Evolutionary conservation across 2,113 vertebrate genomes (phyloP).

Genomic region (Albula goreensis): DNA sequence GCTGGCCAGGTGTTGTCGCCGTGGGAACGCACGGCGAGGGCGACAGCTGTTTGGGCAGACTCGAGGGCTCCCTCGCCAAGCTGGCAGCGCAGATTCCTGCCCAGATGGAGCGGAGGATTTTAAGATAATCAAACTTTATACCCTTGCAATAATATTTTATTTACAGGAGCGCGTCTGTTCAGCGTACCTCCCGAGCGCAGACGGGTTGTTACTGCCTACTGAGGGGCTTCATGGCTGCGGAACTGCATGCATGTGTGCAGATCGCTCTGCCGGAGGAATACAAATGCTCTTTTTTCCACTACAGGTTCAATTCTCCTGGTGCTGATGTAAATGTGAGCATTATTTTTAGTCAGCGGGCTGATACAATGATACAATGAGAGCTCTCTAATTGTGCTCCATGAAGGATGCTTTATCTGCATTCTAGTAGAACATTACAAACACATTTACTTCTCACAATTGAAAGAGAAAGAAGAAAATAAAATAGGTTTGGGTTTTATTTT

Average conservation of each 20-base stretch:
- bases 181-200: background rate
- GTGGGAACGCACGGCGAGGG: constrained; percentile 53
- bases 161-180: constrained; percentile 43
- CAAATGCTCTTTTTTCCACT: background rate
- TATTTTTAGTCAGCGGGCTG: background rate
- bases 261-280: constrained; percentile 8
- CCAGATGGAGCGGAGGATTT: constrained; percentile 68
- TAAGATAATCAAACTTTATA: constrained; percentile 56
- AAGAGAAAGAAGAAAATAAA: background rate
- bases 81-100: constrained; percentile 55
- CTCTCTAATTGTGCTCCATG: background rate
- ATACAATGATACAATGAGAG: background rate
- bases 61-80: constrained; percentile 58
- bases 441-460: background rate
- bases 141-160: constrained; percentile 42
- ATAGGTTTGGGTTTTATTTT: background rate
- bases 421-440: background rate
- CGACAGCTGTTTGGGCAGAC: constrained; percentile 71
- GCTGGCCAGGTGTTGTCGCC: constrained; percentile 66
- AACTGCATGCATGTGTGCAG: background rate
- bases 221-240: background rate
- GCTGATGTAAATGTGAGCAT: background rate
- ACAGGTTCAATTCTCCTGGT: background rate
- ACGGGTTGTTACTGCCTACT: background rate
- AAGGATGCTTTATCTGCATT: background rate